A percentile compares a stretch with the other conserved stretches of the same genome.
Conservation (phyloP, 2,888 invertebrate genomes). For the Brachypalpus laphriformis region DNA sequence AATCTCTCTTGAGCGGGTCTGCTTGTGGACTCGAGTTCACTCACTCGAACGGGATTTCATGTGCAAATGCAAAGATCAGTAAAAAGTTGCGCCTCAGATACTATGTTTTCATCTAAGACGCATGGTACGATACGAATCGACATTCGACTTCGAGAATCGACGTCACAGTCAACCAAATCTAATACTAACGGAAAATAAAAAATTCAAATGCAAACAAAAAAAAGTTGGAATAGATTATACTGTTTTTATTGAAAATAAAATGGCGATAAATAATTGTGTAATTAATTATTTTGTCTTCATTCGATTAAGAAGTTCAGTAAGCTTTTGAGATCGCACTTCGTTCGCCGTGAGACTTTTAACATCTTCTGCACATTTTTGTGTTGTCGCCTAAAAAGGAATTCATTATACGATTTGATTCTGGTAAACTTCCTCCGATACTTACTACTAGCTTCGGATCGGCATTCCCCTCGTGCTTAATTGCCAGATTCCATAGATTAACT, state of each 20-base stretch:
- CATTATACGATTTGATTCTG: background rate
- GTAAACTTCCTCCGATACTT: slow-evolving; percentile 28
- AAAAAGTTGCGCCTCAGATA: too few relatives aligned
- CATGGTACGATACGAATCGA: too few relatives aligned
- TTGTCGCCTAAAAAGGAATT: slow-evolving; percentile 21
- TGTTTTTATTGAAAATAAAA: background rate
- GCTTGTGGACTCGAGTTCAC: too few relatives aligned
- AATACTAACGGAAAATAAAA: background rate
- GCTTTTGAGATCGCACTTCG: slow-evolving; percentile 65
- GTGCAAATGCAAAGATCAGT: too few relatives aligned
- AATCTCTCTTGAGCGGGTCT: too few relatives aligned
- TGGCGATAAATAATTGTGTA: background rate
- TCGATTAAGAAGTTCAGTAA: slow-evolving; percentile 53
- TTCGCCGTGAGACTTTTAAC: slow-evolving; percentile 40
- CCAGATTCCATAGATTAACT: slow-evolving; percentile 91
- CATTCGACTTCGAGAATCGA: too few relatives aligned
- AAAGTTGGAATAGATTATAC: background rate
- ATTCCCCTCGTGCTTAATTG: slow-evolving; percentile 86
- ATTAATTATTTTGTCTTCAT: slow-evolving; percentile 56
- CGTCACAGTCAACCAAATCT: too few relatives aligned
- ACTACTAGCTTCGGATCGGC: slow-evolving; percentile 84
- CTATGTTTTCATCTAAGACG: too few relatives aligned
- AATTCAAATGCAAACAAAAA: background rate
- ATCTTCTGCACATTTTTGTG: slow-evolving; percentile 59
- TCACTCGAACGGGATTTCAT: too few relatives aligned